Evolutionary conservation across 2,113 vertebrate genomes (phyloP), one percentile per base, ranked within the genome.

Genomic region (Prunella fulvescens): DNA sequence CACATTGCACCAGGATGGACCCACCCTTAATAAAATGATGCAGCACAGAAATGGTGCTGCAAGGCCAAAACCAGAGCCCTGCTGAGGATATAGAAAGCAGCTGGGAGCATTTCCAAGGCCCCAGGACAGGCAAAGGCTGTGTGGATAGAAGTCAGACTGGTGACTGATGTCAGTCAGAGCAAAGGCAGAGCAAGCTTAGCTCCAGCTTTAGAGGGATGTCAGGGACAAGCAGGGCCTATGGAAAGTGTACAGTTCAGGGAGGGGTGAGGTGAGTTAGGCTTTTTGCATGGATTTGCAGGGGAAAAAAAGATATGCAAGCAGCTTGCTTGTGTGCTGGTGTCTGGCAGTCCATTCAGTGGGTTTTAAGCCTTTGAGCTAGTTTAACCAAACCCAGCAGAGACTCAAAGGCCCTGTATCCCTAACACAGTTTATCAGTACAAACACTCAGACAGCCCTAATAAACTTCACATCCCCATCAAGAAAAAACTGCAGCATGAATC

Each of bases 1-100:
- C 2, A 4, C 0, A 0, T 35, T 12, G 1, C 29, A 44, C 19
- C 33, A 29, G 2, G 12, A 65, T 1, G 2, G 31, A 4, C 14
- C 39, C 28, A 7, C 14, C 40, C 35, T 11, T 24, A 47, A 54
- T n/a, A 28, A 47, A 82, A 87, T 72, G 53, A 39, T 14, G 51
- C 20, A 66, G 58, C 37, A 54, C 57, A 69, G 23, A 56, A 50
- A 19, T 19, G 37, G 18, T 51, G 56, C 58, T 14, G 3, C 23
- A 31, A 40, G 58, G 31, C 57, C 87, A 45, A 84, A 86, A 6
- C 9, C 57, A 84, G 18, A n/a, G 14, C 8, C 28, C 48, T 45
- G n/a, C 8, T 60, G 53, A 64, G 89, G 57, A n/a, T 4, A 6
- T 1, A 39, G 81, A 79, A 67, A 44, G 12, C 45, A 72, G 9